A percentile compares a stretch with the other conserved stretches of the same genome.
phyloP scores from a whole-genome alignment of 2,888 invertebrate species.

The Therioaphis trifolii region DNA sequence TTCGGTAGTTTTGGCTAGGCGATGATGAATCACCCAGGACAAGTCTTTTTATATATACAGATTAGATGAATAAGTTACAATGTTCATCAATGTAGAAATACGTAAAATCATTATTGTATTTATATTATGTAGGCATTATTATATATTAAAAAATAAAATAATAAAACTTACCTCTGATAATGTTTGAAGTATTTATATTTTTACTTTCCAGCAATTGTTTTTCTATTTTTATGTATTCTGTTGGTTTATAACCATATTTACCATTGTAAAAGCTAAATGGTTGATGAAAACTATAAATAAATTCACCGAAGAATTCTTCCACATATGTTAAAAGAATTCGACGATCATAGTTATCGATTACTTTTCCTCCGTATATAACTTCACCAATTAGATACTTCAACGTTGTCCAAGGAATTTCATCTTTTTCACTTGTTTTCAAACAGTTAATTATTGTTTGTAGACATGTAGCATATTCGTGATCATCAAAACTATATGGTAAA shows the following conservation, averaged over 20 bases:
- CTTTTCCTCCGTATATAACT: constrained; percentile 95
- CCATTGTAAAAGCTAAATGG: constrained; percentile 86
- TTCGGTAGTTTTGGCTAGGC: too few relatives aligned
- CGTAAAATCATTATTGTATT: too few relatives aligned
- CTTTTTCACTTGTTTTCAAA: not conserved
- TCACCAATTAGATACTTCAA: constrained; percentile 93
- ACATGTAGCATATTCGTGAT: constrained; percentile 91
- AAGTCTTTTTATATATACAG: too few relatives aligned
- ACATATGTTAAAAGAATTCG: constrained; percentile 88
- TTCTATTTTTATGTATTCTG: constrained; percentile 17
- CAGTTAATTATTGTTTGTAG: constrained; percentile 73
- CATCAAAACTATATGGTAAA: constrained; percentile 91
- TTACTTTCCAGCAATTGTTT: not conserved
- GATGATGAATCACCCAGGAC: too few relatives aligned
- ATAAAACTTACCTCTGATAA: not conserved
- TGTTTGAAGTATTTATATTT: too few relatives aligned
- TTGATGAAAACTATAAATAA: constrained; percentile 90
- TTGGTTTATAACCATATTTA: not conserved
- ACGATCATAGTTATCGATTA: constrained; percentile 91
- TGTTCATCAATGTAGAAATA: too few relatives aligned
- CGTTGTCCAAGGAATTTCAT: constrained; percentile 81
- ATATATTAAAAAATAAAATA: too few relatives aligned
- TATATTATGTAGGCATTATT: too few relatives aligned
- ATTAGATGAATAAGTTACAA: too few relatives aligned
- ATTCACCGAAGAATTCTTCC: constrained; percentile 95